A percentile compares a stretch with the other conserved stretches of the same genome.
Conservation (phyloP, 2,888 invertebrate genomes). For the Abscondita cerata region DNA sequence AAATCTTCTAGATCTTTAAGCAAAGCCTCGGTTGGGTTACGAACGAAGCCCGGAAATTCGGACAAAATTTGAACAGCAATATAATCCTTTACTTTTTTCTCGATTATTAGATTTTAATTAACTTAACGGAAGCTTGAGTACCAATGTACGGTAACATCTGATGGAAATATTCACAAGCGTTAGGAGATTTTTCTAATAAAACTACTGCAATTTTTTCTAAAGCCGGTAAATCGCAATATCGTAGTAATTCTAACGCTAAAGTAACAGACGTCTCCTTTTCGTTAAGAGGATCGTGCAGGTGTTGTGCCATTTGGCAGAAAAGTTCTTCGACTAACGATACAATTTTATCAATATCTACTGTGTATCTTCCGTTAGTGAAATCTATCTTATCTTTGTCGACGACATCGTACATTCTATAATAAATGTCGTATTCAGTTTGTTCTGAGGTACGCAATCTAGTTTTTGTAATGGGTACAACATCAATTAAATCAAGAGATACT, state of each 20-base stretch:
- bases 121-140: slow-evolving; percentile 53
- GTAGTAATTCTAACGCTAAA: slow-evolving; percentile 52
- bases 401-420: slow-evolving; percentile 40
- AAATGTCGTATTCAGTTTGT: slow-evolving; percentile 45
- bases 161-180: slow-evolving; percentile 51
- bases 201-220: slow-evolving; percentile 49
- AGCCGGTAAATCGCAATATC: slow-evolving; percentile 48
- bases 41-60: slow-evolving; percentile 57
- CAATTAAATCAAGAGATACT: slow-evolving; percentile 53
- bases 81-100: slow-evolving; percentile 46
- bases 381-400: slow-evolving; percentile 44
- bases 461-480: slow-evolving; percentile 39
- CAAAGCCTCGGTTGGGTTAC: slow-evolving; percentile 54
- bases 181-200: slow-evolving; percentile 35
- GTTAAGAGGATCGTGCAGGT: slow-evolving; percentile 53
- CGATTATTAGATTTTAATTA: slow-evolving; percentile 54
- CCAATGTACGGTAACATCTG: slow-evolving; percentile 58
- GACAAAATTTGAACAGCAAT: slow-evolving; percentile 53
- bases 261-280: slow-evolving; percentile 49
- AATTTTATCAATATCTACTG: slow-evolving; percentile 44
- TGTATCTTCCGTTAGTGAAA: slow-evolving; percentile 52
- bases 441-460: slow-evolving; percentile 35
- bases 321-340: slow-evolving; percentile 47
- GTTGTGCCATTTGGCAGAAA: slow-evolving; percentile 51
- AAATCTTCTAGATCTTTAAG: slow-evolving; percentile 54